Evolutionary conservation across 2,888 invertebrate genomes (phyloP).

Genomic region (Orthonychiurus folsomi): DNA sequence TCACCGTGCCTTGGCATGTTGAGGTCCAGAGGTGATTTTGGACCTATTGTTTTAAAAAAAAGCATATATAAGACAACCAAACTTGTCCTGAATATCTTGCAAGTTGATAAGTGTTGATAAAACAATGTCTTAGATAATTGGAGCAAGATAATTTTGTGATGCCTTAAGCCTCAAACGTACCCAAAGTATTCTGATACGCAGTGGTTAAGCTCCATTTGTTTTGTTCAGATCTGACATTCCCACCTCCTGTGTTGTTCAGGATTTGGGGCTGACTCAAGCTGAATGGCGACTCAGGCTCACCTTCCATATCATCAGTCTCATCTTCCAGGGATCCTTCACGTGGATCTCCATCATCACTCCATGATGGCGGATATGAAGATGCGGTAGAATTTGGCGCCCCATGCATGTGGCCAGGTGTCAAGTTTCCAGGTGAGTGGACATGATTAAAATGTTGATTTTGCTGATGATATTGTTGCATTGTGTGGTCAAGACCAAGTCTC

Average conservation of each 20-base stretch:
- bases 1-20: neutral
- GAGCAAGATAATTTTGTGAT: too few relatives aligned
- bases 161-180: too few relatives aligned
- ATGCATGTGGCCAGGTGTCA: neutral
- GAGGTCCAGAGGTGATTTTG: neutral
- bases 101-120: too few relatives aligned
- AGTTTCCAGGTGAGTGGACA: slow-evolving; percentile 20
- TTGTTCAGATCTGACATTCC: neutral
- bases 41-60: neutral
- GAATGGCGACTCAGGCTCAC: neutral
- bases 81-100: too few relatives aligned
- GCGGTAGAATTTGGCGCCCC: neutral
- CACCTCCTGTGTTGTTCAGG: neutral
- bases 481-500: neutral
- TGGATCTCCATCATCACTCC: slow-evolving; percentile 7
- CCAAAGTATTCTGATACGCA: neutral
- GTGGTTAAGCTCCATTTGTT: neutral
- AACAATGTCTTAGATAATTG: too few relatives aligned
- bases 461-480: neutral
- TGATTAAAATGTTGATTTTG: slow-evolving; percentile 18
- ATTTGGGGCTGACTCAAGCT: neutral
- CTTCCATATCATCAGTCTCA: neutral
- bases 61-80: neutral
- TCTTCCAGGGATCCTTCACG: neutral
- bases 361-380: slow-evolving; percentile 4